These are phyloP conservation scores for Podotricha telesiphe DNA, from an alignment of 2,888 invertebrate species.

Conservation along the genomic window DNA sequence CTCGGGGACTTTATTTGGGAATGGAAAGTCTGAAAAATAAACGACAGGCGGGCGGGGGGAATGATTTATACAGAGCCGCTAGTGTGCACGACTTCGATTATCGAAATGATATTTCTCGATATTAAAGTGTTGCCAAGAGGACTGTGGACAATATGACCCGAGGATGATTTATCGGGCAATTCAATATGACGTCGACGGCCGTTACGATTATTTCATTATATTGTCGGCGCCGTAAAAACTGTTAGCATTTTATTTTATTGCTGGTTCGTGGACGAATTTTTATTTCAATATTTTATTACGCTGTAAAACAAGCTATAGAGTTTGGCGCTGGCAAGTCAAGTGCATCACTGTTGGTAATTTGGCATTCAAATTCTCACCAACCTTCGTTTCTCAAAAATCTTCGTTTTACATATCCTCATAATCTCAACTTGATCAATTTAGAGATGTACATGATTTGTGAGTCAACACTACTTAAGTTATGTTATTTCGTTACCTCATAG, in stretches of 20 bases:
- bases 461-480: too few species aligned
- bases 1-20: constrained; percentile 82
- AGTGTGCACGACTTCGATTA: constrained; percentile 77
- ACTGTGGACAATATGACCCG: constrained; percentile 83
- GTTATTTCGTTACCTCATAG: too few species aligned
- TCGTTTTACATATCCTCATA: background rate
- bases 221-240: constrained; percentile 82
- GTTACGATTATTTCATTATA: constrained; percentile 84
- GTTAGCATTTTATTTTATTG: constrained; percentile 82
- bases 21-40: constrained; percentile 84
- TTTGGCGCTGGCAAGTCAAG: constrained; percentile 59
- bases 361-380: background rate
- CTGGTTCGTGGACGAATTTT: constrained; percentile 71
- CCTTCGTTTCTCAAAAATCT: too few species aligned
- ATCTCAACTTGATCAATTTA: too few species aligned
- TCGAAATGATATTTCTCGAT: constrained; percentile 83
- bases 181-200: constrained; percentile 78
- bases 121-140: constrained; percentile 83
- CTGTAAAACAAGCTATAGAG: constrained; percentile 62
- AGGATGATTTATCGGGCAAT: constrained; percentile 82
- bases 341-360: constrained; percentile 53
- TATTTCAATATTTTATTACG: constrained; percentile 82
- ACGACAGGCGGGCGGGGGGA: constrained; percentile 72
- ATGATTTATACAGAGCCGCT: constrained; percentile 78
- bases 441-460: too few species aligned